Percentiles rank a stretch among this genome's conserved stretches.
Evolutionary conservation across 1,140 invertebrate species (phyloP).

Genomic region (Mizuhopecten yessoensis): DNA sequence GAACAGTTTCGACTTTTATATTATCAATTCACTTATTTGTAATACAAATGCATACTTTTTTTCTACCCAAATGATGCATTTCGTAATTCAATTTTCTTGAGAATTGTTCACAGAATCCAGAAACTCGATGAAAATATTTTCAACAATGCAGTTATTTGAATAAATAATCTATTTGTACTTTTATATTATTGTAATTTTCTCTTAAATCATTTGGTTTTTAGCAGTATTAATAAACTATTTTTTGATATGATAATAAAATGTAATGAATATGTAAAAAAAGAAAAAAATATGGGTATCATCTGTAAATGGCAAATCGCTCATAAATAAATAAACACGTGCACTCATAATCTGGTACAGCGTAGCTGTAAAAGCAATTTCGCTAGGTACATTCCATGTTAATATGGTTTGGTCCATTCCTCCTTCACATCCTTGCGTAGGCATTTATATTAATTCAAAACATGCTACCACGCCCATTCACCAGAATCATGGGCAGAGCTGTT

Average conservation of each 20-base stretch:
- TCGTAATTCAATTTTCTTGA: too few relatives aligned
- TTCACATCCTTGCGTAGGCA: not conserved
- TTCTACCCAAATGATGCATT: too few relatives aligned
- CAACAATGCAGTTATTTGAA: not conserved
- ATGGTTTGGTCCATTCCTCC: not conserved
- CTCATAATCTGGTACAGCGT: not conserved
- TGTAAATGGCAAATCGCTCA: not conserved
- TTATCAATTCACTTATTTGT: too few relatives aligned
- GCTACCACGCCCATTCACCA: not conserved
- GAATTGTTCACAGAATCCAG: too few relatives aligned
- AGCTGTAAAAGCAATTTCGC: not conserved
- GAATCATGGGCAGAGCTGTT: not conserved
- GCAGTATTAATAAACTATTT: not conserved
- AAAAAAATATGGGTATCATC: not conserved
- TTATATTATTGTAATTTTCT: not conserved
- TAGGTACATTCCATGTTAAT: not conserved
- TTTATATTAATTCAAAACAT: slow-evolving; percentile 34
- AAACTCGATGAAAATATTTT: too few relatives aligned
- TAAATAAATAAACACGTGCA: slow-evolving; percentile 1
- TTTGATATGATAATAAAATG: not conserved
- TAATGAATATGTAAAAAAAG: not conserved
- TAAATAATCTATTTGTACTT: not conserved
- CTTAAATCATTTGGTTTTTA: not conserved
- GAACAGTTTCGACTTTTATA: too few relatives aligned
- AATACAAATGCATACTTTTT: too few relatives aligned